These are phyloP conservation scores for Alethe diademata DNA, from an alignment of 2,113 vertebrate genomes.

Conservation along the genomic window DNA sequence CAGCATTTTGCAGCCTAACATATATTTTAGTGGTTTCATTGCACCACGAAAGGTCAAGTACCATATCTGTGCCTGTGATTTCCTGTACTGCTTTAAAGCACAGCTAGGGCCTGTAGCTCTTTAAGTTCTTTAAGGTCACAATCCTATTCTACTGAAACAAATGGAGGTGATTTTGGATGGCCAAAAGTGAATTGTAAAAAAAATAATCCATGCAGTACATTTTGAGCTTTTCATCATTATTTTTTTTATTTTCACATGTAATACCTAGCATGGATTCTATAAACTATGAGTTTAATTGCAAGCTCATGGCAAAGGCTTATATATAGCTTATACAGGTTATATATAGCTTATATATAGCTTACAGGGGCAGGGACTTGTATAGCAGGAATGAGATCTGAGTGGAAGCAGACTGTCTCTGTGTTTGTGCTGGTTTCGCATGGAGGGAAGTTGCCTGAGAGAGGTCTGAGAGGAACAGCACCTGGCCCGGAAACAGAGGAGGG, in stretches of 20 bases:
- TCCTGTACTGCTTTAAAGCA: slow-evolving; percentile 50
- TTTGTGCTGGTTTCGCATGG: neutral
- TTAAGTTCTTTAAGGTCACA: slow-evolving; percentile 14
- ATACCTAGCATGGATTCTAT: neutral
- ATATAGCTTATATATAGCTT: neutral
- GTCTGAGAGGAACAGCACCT: too few relatives aligned
- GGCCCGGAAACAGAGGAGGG: too few relatives aligned
- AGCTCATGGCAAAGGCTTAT: neutral
- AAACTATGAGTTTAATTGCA: neutral
- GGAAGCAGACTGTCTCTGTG: neutral
- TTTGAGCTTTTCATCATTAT: neutral
- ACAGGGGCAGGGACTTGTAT: neutral
- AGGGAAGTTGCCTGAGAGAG: too few relatives aligned
- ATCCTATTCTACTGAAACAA: neutral
- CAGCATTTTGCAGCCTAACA: slow-evolving; percentile 49
- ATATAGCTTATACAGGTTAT: too few relatives aligned
- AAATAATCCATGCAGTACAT: neutral
- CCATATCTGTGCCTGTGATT: slow-evolving; percentile 37
- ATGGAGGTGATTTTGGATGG: neutral
- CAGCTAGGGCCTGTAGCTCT: slow-evolving; percentile 42
- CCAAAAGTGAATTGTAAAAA: neutral
- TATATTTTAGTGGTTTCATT: slow-evolving; percentile 46
- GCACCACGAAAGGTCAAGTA: slow-evolving; percentile 54
- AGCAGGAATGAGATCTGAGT: neutral
- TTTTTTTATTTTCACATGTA: neutral